A percentile compares a stretch with the other conserved stretches of the same genome.
These are phyloP conservation scores for Neomorphus geoffroyi DNA, from an alignment of 2,797 vertebrate genomes.

Conservation along the genomic window DNA sequence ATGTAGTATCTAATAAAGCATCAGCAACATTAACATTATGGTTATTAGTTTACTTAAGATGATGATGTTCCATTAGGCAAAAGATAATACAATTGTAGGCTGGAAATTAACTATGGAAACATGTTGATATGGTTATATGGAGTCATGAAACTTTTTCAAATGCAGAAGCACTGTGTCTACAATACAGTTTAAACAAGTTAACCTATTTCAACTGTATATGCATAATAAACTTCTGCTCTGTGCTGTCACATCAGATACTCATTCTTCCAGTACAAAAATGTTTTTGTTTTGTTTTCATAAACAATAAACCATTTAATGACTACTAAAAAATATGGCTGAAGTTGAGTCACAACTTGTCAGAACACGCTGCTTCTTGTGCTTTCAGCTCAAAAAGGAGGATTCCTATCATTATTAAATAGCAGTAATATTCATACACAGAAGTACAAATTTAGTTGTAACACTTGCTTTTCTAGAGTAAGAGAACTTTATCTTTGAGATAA, in stretches of 20 bases:
- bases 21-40: slow-evolving; percentile 62
- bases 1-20: slow-evolving; percentile 58
- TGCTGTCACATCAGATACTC: slow-evolving; percentile 45
- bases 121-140: slow-evolving; percentile 64
- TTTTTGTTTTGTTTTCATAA: not conserved
- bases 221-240: slow-evolving; percentile 47
- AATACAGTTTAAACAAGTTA: slow-evolving; percentile 57
- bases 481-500: not conserved
- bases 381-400: not conserved
- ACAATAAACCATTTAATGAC: not conserved
- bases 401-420: not conserved
- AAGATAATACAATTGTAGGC: slow-evolving; percentile 58
- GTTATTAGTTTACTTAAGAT: slow-evolving; percentile 66
- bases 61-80: slow-evolving; percentile 64
- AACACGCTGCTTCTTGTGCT: not conserved
- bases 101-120: slow-evolving; percentile 69
- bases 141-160: slow-evolving; percentile 69
- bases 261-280: slow-evolving; percentile 14
- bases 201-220: slow-evolving; percentile 28
- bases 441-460: not conserved
- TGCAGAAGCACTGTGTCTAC: slow-evolving; percentile 30
- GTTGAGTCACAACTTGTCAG: not conserved
- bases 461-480: not conserved
- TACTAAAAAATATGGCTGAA: not conserved
- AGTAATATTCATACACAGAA: not conserved